Evolutionary conservation across 2,797 vertebrate species (phyloP).

Genomic region (Anas acuta): DNA sequence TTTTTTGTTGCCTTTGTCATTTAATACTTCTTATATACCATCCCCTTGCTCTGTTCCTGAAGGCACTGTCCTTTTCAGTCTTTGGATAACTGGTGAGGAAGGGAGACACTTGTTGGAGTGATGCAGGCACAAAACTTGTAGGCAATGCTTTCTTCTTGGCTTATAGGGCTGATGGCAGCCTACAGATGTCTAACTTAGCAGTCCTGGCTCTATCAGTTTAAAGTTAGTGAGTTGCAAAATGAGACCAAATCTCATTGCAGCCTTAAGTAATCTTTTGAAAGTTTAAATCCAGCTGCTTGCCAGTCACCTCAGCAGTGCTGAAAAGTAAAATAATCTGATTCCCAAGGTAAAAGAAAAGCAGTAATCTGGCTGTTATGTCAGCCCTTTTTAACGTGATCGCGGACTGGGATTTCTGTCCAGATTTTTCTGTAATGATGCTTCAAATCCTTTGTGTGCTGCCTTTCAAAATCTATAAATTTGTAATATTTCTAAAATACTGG

Average conservation of each 20-base stretch:
- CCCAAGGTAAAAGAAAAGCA: not conserved
- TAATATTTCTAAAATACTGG: not conserved
- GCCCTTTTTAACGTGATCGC: fast-evolving
- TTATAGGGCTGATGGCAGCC: not conserved
- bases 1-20: not conserved
- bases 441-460: not conserved
- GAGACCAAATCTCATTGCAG: not conserved
- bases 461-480: not conserved
- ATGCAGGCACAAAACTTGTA: not conserved
- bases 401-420: not conserved
- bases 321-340: not conserved
- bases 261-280: not conserved
- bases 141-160: not conserved
- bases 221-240: not conserved
- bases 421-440: not conserved
- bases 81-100: not conserved
- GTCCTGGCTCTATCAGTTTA: not conserved
- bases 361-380: not conserved
- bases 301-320: not conserved
- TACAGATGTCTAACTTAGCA: not conserved
- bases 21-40: not conserved
- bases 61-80: not conserved
- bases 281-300: not conserved
- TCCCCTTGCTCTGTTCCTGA: not conserved
- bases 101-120: not conserved